phyloP scores from a whole-genome alignment of 2,888 invertebrate genomes.

The Lacanobia wlatinum region DNA sequence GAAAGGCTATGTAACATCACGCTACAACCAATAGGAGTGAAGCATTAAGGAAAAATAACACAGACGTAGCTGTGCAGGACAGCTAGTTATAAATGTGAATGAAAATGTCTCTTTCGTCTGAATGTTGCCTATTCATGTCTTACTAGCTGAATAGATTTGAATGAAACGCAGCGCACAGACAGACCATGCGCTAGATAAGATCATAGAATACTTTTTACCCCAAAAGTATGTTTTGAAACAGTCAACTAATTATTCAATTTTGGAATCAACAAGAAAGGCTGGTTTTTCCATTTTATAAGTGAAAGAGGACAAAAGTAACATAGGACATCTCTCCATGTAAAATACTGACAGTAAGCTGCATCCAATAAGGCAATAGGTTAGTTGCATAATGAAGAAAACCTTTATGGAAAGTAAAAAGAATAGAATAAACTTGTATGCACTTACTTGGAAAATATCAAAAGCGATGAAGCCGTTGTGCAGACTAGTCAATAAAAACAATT shows the following conservation, averaged over 20 bases:
- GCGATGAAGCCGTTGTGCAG: conserved; percentile 1
- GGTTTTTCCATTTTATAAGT: too few species aligned
- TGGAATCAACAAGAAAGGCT: not conserved
- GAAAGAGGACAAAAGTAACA: not conserved
- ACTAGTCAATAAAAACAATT: conserved; percentile 44
- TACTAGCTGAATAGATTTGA: not conserved
- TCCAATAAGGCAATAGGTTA: too few species aligned
- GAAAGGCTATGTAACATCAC: too few species aligned
- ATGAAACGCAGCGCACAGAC: too few species aligned
- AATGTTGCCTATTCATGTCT: not conserved
- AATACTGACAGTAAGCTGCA: not conserved
- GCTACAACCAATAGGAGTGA: too few species aligned
- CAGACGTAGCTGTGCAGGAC: too few species aligned
- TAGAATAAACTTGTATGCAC: conserved; percentile 15
- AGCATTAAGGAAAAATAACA: too few species aligned
- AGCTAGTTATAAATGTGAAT: too few species aligned
- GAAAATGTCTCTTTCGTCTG: not conserved
- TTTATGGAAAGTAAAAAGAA: not conserved
- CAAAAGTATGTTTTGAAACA: not conserved
- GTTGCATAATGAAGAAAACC: not conserved
- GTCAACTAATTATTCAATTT: not conserved
- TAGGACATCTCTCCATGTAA: not conserved
- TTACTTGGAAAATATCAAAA: conserved; percentile 45
- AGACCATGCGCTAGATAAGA: not conserved
- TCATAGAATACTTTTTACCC: not conserved